A percentile compares a stretch with the other conserved stretches of the same genome.
Evolutionary conservation across 2,888 invertebrate genomes (phyloP).

Genomic region (Flexamia atlantica): DNA sequence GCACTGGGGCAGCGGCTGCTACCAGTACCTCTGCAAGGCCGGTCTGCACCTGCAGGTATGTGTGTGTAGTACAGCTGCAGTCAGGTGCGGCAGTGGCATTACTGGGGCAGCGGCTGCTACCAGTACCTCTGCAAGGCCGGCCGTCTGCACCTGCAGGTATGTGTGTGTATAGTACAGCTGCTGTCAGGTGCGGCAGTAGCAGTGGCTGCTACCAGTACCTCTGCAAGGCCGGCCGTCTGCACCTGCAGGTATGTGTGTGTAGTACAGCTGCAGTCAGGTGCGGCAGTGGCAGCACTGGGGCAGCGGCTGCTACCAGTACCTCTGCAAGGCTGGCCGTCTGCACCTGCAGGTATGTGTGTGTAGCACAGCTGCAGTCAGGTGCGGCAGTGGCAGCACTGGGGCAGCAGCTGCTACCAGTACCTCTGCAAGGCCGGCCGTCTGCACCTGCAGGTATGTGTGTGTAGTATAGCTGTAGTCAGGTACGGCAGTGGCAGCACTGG

Average conservation of each 20-base stretch:
- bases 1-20: slow-evolving; percentile 99
- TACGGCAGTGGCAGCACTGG: slow-evolving; percentile 96
- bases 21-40: slow-evolving; percentile 88
- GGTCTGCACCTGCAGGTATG: slow-evolving; percentile 90
- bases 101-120: slow-evolving; percentile 99
- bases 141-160: slow-evolving; percentile 84
- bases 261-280: too few species aligned
- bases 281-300: too few species aligned
- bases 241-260: slow-evolving; percentile 87
- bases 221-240: slow-evolving; percentile 86
- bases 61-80: slow-evolving; percentile 96
- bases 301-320: too few species aligned
- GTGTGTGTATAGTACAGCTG: too few species aligned
- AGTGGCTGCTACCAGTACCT: slow-evolving; percentile 96
- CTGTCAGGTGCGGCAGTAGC: slow-evolving; percentile 91
- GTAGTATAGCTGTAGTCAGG: slow-evolving; percentile 92
- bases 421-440: slow-evolving; percentile 88
- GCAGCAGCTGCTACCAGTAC: slow-evolving; percentile 97
- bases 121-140: slow-evolving; percentile 89
- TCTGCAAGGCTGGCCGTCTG: too few species aligned
- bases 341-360: too few species aligned
- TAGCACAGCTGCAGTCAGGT: too few species aligned
- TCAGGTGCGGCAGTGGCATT: slow-evolving; percentile 94
- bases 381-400: too few species aligned
- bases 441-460: too few species aligned